phyloP scores from a whole-genome alignment of 2,888 invertebrate species.

The Gisinianus flammeolus region DNA sequence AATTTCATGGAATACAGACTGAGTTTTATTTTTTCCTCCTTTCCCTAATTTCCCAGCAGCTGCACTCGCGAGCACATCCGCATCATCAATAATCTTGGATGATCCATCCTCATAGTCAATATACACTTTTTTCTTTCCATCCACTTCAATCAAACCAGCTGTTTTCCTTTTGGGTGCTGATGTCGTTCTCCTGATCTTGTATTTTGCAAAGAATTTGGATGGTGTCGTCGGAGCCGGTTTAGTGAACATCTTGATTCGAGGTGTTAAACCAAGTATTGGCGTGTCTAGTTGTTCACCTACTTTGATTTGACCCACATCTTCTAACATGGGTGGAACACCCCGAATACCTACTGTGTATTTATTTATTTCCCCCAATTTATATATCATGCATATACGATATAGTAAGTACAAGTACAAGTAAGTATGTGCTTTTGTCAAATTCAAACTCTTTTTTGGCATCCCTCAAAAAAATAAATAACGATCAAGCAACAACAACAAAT shows the following conservation, averaged over 20 bases:
- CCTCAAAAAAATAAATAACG: no score
- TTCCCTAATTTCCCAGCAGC: neutral
- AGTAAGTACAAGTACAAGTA: no score
- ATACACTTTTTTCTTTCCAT: conserved; percentile 34
- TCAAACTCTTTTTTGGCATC: no score
- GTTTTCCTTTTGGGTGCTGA: conserved; percentile 21
- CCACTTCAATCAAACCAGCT: conserved; percentile 21
- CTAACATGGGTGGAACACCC: conserved; percentile 26
- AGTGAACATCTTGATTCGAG: conserved; percentile 1
- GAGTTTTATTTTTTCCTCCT: conserved; percentile 11
- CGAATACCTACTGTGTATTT: conserved; percentile 8
- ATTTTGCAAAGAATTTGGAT: neutral
- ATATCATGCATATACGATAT: no score
- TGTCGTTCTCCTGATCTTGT: conserved; percentile 9
- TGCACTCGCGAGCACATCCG: neutral
- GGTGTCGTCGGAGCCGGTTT: conserved; percentile 19
- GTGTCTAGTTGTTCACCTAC: conserved; percentile 19
- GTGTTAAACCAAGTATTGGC: conserved; percentile 5
- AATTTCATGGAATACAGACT: conserved; percentile 32
- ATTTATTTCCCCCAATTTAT: no score
- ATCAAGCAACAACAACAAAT: no score
- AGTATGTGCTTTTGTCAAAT: no score
- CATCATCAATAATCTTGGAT: conserved; percentile 13
- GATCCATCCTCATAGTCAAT: conserved; percentile 31
- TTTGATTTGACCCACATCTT: conserved; percentile 35